Evolutionary conservation across 2,797 vertebrate genomes (phyloP).

Genomic region (Tachyglossus aculeatus): DNA sequence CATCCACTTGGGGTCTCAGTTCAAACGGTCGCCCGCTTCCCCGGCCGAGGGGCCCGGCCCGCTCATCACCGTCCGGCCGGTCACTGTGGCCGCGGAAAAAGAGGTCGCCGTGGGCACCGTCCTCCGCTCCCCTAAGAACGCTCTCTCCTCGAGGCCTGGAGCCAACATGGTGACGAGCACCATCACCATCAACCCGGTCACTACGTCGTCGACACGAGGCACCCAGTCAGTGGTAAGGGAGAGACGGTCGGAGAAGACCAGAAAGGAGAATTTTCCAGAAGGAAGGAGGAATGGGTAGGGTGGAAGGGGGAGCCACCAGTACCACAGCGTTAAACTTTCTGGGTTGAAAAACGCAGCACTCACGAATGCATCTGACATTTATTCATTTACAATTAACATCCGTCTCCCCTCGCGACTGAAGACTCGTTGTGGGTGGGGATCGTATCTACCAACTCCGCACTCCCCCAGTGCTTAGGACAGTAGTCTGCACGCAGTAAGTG

Average conservation of each 20-base stretch:
- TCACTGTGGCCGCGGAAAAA: slow-evolving; percentile 78
- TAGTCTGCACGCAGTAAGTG: too few species aligned
- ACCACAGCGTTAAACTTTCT: too few species aligned
- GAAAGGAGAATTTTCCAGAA: not conserved
- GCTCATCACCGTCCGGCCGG: slow-evolving; percentile 80
- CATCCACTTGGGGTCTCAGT: slow-evolving; percentile 90
- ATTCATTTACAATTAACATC: too few species aligned
- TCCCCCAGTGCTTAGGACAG: too few species aligned
- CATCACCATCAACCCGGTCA: slow-evolving; percentile 90
- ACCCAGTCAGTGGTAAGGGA: slow-evolving; percentile 87
- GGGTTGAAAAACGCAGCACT: too few species aligned
- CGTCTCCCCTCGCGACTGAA: too few species aligned
- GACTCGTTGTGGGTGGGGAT: too few species aligned
- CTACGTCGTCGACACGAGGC: slow-evolving; percentile 81
- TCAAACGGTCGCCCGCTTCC: slow-evolving; percentile 78
- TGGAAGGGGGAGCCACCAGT: not conserved
- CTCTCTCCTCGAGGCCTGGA: slow-evolving; percentile 66
- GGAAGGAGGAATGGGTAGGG: not conserved
- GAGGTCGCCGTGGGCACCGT: slow-evolving; percentile 85
- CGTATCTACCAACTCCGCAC: too few species aligned
- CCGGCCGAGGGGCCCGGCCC: slow-evolving; percentile 68
- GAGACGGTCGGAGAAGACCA: not conserved
- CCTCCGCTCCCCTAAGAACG: slow-evolving; percentile 82
- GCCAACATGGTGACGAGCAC: slow-evolving; percentile 92
- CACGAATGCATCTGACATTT: too few species aligned